phyloP scores from a whole-genome alignment of 2,888 invertebrate species.

The Lepidocyrtoides sp. region DNA sequence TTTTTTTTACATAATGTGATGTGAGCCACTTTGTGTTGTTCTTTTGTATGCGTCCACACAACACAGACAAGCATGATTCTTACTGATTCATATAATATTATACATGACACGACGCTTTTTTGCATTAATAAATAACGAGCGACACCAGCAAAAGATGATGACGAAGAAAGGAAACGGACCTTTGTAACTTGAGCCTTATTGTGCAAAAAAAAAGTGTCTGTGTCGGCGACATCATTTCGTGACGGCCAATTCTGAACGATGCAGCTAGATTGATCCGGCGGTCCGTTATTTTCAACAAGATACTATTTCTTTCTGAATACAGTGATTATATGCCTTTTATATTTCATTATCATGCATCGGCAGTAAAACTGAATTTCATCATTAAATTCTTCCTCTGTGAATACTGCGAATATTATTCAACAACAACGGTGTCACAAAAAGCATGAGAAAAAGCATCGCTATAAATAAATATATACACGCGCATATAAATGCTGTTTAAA shows the following conservation, averaged over 20 bases:
- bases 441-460: slow-evolving; percentile 43
- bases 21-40: slow-evolving; percentile 57
- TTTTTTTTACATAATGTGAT: slow-evolving; percentile 59
- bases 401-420: neutral
- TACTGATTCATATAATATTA: slow-evolving; percentile 57
- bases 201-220: slow-evolving; percentile 55
- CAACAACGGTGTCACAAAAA: slow-evolving; percentile 39
- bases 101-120: slow-evolving; percentile 65
- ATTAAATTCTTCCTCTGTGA: slow-evolving; percentile 33
- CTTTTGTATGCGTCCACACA: slow-evolving; percentile 56
- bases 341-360: slow-evolving; percentile 62
- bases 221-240: slow-evolving; percentile 78
- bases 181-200: slow-evolving; percentile 75
- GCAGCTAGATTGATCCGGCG: slow-evolving; percentile 74
- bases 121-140: slow-evolving; percentile 53
- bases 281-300: slow-evolving; percentile 76
- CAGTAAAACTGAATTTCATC: slow-evolving; percentile 49
- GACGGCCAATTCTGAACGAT: slow-evolving; percentile 77
- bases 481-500: neutral
- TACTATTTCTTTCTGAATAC: slow-evolving; percentile 62
- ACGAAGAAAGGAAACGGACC: slow-evolving; percentile 70
- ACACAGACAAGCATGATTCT: slow-evolving; percentile 74
- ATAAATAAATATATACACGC: neutral
- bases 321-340: slow-evolving; percentile 77
- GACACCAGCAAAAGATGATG: slow-evolving; percentile 15